Conservation (phyloP, 1,140 invertebrate genomes). For the Protaetia brevitarsis region DNA sequence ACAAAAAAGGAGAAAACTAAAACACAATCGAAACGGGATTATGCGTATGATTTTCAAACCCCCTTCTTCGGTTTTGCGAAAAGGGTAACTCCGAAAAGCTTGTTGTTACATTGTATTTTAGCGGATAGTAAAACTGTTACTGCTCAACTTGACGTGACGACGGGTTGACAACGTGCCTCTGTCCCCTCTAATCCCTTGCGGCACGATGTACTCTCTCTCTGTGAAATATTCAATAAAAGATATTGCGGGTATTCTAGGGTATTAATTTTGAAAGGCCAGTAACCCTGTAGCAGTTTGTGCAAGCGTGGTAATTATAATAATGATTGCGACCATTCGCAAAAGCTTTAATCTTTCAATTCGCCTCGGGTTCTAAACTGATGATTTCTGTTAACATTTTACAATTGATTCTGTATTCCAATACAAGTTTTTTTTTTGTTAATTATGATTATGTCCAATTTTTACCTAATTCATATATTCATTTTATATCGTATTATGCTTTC, state of each 20-base stretch:
- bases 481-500: no score
- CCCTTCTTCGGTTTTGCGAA: not conserved
- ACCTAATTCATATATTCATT: no score
- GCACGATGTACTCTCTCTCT: conserved; percentile 1
- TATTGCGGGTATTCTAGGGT: not conserved
- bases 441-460: no score
- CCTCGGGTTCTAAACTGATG: no score
- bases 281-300: conserved; percentile 7
- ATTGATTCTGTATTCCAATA: no score
- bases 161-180: not conserved
- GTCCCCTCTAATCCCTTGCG: not conserved
- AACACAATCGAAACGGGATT: not conserved
- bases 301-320: not conserved
- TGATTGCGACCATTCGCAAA: not conserved
- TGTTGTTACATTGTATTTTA: not conserved
- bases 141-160: not conserved
- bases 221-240: not conserved
- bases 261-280: not conserved
- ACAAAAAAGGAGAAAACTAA: not conserved
- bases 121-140: not conserved
- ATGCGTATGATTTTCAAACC: not conserved
- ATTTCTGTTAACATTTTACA: no score
- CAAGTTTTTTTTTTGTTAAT: no score
- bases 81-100: not conserved
- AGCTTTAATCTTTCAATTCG: not conserved